Conservation (phyloP, 2,888 invertebrate genomes). For the Drosophila limbata region DNA sequence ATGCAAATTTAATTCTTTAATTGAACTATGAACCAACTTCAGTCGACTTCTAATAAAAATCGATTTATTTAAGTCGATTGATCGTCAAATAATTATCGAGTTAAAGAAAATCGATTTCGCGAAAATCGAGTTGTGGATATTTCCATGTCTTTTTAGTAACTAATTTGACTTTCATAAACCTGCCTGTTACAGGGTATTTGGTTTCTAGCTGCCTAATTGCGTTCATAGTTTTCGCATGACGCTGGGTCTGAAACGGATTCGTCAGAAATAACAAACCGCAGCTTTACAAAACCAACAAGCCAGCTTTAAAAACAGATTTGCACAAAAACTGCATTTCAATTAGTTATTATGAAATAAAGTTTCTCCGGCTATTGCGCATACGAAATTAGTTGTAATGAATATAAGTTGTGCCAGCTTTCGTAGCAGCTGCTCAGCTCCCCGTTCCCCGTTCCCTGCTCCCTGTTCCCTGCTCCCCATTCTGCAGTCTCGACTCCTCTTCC, state of each 20-base stretch:
- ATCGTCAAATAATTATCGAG: too few species aligned
- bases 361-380: slow-evolving; percentile 41
- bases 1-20: too few species aligned
- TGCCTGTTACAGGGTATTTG: neutral
- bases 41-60: too few species aligned
- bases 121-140: too few species aligned
- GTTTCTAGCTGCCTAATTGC: neutral
- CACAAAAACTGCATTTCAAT: slow-evolving; percentile 50
- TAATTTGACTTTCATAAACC: neutral
- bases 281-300: slow-evolving; percentile 19
- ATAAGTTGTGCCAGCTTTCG: slow-evolving; percentile 40
- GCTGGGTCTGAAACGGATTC: slow-evolving; percentile 5
- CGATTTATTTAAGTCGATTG: too few species aligned
- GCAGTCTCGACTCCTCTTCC: too few species aligned
- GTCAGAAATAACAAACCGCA: slow-evolving; percentile 19
- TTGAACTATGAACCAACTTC: too few species aligned
- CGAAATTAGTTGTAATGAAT: slow-evolving; percentile 53
- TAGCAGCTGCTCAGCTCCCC: slow-evolving; percentile 6
- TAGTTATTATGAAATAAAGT: slow-evolving; percentile 44
- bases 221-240: neutral
- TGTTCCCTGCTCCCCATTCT: neutral
- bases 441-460: neutral
- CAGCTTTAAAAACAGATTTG: slow-evolving; percentile 21
- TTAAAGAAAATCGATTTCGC: too few species aligned
- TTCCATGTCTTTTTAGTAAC: too few species aligned